Percentiles rank a stretch among this genome's conserved stretches.
Conservation (phyloP, 2,888 invertebrate species). For the Taenaris catops region DNA sequence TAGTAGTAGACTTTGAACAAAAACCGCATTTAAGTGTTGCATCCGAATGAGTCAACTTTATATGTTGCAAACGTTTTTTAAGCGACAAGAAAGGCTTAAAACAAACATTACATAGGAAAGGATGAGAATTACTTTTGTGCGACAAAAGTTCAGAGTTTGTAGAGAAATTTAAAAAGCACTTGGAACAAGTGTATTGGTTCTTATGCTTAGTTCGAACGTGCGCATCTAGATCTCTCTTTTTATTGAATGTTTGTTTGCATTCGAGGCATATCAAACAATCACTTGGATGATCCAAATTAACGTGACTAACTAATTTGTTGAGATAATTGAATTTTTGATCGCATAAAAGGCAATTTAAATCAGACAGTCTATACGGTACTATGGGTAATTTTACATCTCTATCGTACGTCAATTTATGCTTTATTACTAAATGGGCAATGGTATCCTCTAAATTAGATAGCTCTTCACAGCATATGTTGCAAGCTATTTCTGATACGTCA, state of each 20-base stretch:
- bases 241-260: constrained; percentile 50
- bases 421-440: constrained; percentile 47
- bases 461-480: constrained; percentile 49
- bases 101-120: constrained; percentile 48
- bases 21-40: constrained; percentile 39
- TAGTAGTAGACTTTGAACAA: constrained; percentile 37
- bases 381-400: constrained; percentile 42
- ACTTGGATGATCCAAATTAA: constrained; percentile 45
- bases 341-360: constrained; percentile 48
- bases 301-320: constrained; percentile 46
- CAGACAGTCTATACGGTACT: constrained; percentile 46
- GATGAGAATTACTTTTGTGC: constrained; percentile 43
- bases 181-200: constrained; percentile 24
- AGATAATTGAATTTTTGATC: constrained; percentile 49
- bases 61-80: constrained; percentile 40
- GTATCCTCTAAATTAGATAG: constrained; percentile 42
- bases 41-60: constrained; percentile 38
- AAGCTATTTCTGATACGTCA: constrained; percentile 54
- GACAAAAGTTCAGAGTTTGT: constrained; percentile 33
- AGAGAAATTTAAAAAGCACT: constrained; percentile 37
- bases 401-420: constrained; percentile 50
- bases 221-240: constrained; percentile 46
- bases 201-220: constrained; percentile 49
- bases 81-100: constrained; percentile 41
- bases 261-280: constrained; percentile 50